Base-by-base conservation (phyloP, 2,888 invertebrate genomes). In the Drosophila basisetae region DNA sequence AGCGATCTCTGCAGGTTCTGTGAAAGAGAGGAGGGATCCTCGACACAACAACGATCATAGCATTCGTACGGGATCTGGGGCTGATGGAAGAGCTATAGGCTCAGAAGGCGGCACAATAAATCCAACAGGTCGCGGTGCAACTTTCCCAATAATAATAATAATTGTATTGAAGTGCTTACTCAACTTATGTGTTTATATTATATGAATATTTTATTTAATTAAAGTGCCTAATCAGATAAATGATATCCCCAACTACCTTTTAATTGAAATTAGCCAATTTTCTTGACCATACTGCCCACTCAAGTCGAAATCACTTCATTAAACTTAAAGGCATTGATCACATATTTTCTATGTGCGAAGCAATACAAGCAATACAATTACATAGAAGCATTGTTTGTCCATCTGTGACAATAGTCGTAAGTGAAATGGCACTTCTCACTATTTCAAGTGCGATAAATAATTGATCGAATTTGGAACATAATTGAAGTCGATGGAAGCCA, bases 371-470 rank as follows among this genome's bases (percentile, higher is more conserved):
- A n/a, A 73, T 73, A 16, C 22, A 55, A 47, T 58, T 35, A 28
- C 13, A 54, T 39, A 4, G 39, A 39, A 39, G 22, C 22, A 54
- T 47, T 65, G 63, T 22, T 16, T 39, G 62, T 33, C 41, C 54
- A 70, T 54, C 55, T 77, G 78, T 54, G 61, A 49, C 47, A 76
- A 76, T 50, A 13, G 28, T 53, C 31, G 41, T 25, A 49, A 50
- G 54, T 52, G 25, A 41, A 73, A 50, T n/a, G 30, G 30, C 35
- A 37, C 35, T 49, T 47, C 11, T 41, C 47, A 49, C 58, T 49
- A 59, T 54, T 41, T 63, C 50, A 37, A 68, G 82, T 73, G 68
- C 41, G 56, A 53, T 54, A 55, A 78, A 79, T 78, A 78, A 78
- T 78, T 82, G 64, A 68, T 56, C 60, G 25, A 66, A 82, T 66